phyloP scores from a whole-genome alignment of 2,797 vertebrate genomes.

The Bradypodion pumilum region DNA sequence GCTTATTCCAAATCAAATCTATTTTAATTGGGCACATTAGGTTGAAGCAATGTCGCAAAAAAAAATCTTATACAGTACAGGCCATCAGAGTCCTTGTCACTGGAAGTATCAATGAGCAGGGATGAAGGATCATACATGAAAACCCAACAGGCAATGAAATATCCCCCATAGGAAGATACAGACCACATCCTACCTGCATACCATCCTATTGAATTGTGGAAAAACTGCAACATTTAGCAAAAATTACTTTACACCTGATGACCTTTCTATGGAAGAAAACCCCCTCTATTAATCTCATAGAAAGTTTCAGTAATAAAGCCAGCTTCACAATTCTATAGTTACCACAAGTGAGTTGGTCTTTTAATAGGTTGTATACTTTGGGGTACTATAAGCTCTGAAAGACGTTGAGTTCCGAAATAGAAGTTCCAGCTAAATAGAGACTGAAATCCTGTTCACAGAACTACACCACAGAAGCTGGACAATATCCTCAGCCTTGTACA shows the following conservation, averaged over 20 bases:
- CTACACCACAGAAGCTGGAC: too few species aligned
- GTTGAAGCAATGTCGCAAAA: conserved; percentile 38
- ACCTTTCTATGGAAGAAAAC: not conserved
- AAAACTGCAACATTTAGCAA: conserved; percentile 18
- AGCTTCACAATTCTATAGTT: not conserved
- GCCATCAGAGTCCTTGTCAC: conserved; percentile 25
- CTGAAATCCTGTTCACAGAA: too few species aligned
- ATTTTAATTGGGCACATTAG: conserved; percentile 47
- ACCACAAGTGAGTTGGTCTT: not conserved
- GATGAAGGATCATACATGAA: conserved; percentile 6
- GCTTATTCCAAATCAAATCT: conserved; percentile 48
- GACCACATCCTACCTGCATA: not conserved
- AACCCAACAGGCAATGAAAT: conserved; percentile 14
- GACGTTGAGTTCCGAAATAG: conserved; percentile 19
- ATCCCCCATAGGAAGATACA: conserved; percentile 12
- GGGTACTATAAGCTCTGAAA: not conserved
- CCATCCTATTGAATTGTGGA: not conserved
- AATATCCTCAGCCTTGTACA: too few species aligned
- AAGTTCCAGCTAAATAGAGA: not conserved
- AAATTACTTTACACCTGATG: not conserved
- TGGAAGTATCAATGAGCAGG: conserved; percentile 19
- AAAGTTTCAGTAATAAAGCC: conserved; percentile 4
- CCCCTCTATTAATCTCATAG: conserved; percentile 11
- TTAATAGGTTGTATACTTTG: not conserved
- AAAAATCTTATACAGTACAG: conserved; percentile 6